phyloP scores from a whole-genome alignment of 2,888 invertebrate genomes.

The Callyntrura sp. region DNA sequence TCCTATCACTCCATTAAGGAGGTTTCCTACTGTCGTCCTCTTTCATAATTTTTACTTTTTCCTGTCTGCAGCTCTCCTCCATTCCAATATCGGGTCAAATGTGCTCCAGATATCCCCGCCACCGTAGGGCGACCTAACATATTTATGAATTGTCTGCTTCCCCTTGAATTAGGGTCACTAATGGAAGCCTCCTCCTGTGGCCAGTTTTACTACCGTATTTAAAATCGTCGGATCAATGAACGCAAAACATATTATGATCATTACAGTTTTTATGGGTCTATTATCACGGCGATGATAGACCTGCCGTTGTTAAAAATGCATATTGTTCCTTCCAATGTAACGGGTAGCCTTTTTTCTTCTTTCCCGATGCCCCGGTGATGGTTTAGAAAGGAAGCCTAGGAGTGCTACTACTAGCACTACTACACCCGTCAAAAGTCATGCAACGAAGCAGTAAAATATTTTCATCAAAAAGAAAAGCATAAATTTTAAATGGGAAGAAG shows the following conservation, averaged over 20 bases:
- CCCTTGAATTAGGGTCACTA: too few species aligned
- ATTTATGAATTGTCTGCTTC: too few species aligned
- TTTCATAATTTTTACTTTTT: constrained; percentile 54
- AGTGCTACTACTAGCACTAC: too few species aligned
- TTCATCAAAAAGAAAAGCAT: constrained; percentile 1
- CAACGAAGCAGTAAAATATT: constrained; percentile 55
- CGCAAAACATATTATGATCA: neutral
- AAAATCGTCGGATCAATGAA: neutral
- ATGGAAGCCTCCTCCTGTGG: too few species aligned
- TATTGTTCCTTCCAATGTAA: constrained; percentile 25
- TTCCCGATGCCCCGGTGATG: constrained; percentile 37
- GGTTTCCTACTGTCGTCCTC: constrained; percentile 2
- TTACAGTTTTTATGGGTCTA: neutral
- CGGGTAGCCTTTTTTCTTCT: constrained; percentile 32
- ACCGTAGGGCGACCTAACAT: too few species aligned
- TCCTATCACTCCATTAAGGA: constrained; percentile 59
- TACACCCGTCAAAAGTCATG: constrained; percentile 42
- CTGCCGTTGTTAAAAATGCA: neutral
- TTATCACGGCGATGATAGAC: neutral
- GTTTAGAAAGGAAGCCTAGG: too few species aligned
- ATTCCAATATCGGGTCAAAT: too few species aligned
- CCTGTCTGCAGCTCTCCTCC: constrained; percentile 2
- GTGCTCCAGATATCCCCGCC: too few species aligned
- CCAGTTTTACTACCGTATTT: too few species aligned
- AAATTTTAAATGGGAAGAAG: neutral